phyloP scores from a whole-genome alignment of 1,140 invertebrate genomes.

The Halyomorpha halys region DNA sequence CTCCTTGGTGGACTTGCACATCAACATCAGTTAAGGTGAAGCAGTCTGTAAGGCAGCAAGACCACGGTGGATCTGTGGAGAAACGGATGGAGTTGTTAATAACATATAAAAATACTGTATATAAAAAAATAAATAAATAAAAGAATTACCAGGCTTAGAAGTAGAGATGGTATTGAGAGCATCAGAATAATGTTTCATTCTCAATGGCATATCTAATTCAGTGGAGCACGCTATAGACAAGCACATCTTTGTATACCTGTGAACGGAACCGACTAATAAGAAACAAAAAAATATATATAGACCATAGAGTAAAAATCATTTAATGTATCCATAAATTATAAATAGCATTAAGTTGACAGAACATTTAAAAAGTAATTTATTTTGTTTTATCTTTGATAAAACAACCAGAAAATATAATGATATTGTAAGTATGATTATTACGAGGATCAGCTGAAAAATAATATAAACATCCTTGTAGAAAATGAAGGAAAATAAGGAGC shows the following conservation, averaged over 20 bases:
- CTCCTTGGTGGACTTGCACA: constrained; percentile 24
- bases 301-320: no score
- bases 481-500: no score
- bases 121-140: neutral
- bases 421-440: no score
- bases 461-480: no score
- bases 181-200: constrained; percentile 38
- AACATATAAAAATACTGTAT: neutral
- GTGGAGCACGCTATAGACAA: constrained; percentile 62
- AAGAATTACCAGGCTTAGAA: constrained; percentile 23
- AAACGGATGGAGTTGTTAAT: neutral
- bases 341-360: no score
- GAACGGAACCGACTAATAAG: neutral
- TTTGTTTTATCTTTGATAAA: no score
- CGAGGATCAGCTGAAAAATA: no score
- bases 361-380: no score
- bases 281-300: no score
- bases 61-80: constrained; percentile 27
- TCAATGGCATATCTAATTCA: constrained; percentile 44
- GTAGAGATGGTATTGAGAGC: constrained; percentile 30
- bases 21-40: constrained; percentile 23
- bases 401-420: no score
- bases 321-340: no score
- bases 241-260: constrained; percentile 48
- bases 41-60: constrained; percentile 23